Base-by-base conservation (phyloP, 64 coral and sea anemone genomes). In the Stylophora pistillata region DNA sequence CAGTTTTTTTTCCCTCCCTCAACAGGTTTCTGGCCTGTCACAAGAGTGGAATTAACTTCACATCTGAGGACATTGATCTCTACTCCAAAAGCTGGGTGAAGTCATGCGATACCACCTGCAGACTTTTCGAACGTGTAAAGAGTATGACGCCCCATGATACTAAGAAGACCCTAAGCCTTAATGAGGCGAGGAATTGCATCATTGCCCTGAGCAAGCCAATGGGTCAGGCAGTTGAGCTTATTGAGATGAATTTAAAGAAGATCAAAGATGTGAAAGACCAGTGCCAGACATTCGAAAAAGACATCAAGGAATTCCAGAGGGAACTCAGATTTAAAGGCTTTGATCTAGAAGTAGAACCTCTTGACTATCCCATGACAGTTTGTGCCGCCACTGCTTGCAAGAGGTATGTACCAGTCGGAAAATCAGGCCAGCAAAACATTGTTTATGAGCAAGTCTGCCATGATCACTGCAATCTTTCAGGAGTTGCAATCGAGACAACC, bases 391-490 rank as follows among this genome's bases (percentile, higher is more conserved):
- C 17, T 21, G 61, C 17, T 23, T 80, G 78, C 53, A 80, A 80
- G 58, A 37, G 18, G 53, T 80, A 57, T 55, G 78, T 80, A 18
- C 14, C 15, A 7, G 21, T 85, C 26, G 81, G 81, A 21, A 13
- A 26, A 29, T 52, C 81, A 71, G n/a, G 60, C 13, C 61, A 85
- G 20, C 68, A 5, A 15, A 70, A 85, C 21, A 85, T 30, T 53
- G 23, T 85, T 25, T 85, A 68, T 68, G 7, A 15, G 25, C 81
- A 85, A 18, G 47, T 85, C 6, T 85, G 81, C 30, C 81, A 85
- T 85, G 0, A 85, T 68, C 57, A 68, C 57, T 85, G 81, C 60
- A 0, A 52, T 53, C 28, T 85, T 34, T 20, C 31, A 34, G 81
- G 60, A 68, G 81, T 85, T 37, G 61, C 62, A 65, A 27, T 85